A percentile compares a stretch with the other conserved stretches of the same genome.
Evolutionary conservation across 2,113 vertebrate genomes (phyloP).

Genomic region (Platanista minor): DNA sequence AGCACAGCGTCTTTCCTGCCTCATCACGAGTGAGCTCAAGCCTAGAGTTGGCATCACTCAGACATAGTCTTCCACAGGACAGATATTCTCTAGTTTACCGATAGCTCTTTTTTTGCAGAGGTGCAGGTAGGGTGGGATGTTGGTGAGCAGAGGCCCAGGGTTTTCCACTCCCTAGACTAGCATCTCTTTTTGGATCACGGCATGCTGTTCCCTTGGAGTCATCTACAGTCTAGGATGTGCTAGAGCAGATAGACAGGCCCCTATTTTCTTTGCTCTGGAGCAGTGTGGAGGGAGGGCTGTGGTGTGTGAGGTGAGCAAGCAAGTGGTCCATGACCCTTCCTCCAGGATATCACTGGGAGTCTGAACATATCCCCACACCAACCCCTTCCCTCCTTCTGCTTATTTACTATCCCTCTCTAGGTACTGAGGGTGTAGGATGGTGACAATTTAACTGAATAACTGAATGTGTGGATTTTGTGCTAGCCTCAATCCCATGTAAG

Average conservation of each 20-base stretch:
- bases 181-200: neutral
- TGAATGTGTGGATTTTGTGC: neutral
- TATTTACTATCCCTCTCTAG: neutral
- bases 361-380: no score
- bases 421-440: neutral
- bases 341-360: neutral
- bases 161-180: neutral
- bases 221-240: neutral
- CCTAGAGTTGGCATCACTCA: neutral
- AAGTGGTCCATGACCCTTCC: neutral
- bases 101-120: neutral
- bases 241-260: neutral
- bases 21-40: neutral
- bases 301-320: accelerated
- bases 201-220: neutral
- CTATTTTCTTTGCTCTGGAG: neutral
- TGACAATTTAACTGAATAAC: neutral
- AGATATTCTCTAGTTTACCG: neutral
- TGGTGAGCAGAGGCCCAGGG: neutral
- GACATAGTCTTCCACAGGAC: neutral
- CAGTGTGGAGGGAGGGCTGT: neutral
- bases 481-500: neutral
- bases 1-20: neutral
- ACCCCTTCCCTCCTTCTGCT: no score
- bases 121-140: no score